Percentiles rank a stretch among this genome's conserved stretches.
Conservation (phyloP, 2,888 invertebrate genomes). For the Isoperla grammatica region DNA sequence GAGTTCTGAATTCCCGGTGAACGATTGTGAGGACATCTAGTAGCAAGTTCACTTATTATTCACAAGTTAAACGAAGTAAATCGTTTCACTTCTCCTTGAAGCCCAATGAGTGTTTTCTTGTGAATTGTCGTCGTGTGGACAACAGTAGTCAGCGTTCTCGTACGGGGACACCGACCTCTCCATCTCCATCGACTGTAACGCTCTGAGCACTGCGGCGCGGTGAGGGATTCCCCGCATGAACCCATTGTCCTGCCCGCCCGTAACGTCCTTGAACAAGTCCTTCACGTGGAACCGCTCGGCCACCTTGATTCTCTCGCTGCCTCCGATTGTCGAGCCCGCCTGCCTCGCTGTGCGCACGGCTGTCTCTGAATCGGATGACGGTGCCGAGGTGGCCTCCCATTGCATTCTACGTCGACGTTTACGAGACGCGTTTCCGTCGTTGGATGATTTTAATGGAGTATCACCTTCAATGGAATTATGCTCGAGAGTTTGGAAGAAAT, state of each 20-base stretch:
- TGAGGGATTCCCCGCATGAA: slow-evolving; percentile 49
- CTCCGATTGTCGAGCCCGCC: slow-evolving; percentile 13
- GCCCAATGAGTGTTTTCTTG: no score
- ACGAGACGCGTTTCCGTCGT: not conserved
- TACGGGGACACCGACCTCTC: slow-evolving; percentile 37
- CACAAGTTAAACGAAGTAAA: no score
- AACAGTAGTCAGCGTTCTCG: slow-evolving; percentile 40
- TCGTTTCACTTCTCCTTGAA: no score
- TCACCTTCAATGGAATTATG: slow-evolving; percentile 40
- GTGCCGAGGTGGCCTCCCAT: slow-evolving; percentile 18
- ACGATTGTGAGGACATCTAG: no score
- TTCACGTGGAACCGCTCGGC: slow-evolving; percentile 51
- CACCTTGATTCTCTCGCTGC: slow-evolving; percentile 43
- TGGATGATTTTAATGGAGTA: not conserved
- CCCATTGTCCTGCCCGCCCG: slow-evolving; percentile 47
- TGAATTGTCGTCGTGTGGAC: no score
- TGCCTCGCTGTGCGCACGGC: not conserved
- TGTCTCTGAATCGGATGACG: slow-evolving; percentile 20
- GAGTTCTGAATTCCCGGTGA: no score
- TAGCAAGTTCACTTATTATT: no score
- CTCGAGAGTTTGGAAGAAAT: slow-evolving; percentile 50
- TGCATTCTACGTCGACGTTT: not conserved
- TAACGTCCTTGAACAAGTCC: slow-evolving; percentile 47
- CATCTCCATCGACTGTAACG: slow-evolving; percentile 51
- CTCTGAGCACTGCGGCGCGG: slow-evolving; percentile 50